A percentile compares a stretch with the other conserved stretches of the same genome.
These are phyloP conservation scores for Mechanitis mazaeus DNA, from an alignment of 2,888 invertebrate genomes.

Conservation along the genomic window DNA sequence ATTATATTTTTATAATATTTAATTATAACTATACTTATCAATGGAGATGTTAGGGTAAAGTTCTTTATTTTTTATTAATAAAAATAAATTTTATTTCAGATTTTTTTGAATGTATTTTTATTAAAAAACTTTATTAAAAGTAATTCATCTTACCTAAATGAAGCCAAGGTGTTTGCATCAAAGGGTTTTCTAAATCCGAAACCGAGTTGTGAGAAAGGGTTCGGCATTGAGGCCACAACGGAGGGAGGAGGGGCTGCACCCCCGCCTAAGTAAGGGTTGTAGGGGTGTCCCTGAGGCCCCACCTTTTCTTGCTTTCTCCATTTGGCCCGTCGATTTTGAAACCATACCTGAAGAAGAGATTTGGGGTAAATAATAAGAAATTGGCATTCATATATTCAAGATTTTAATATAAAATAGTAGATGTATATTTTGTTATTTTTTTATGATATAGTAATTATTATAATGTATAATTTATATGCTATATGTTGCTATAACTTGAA, in stretches of 20 bases:
- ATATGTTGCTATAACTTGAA: too few relatives aligned
- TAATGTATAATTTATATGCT: too few relatives aligned
- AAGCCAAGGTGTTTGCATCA: constrained; percentile 80
- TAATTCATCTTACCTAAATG: constrained; percentile 77
- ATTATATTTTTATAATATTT: background rate
- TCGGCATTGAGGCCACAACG: constrained; percentile 85
- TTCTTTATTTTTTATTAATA: too few relatives aligned
- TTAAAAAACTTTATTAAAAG: background rate
- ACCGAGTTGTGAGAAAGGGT: constrained; percentile 87
- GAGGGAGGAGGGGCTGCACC: constrained; percentile 81
- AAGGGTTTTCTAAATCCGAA: constrained; percentile 86
- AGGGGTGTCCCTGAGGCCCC: constrained; percentile 92
- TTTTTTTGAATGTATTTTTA: background rate
- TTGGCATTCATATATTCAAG: too few relatives aligned
- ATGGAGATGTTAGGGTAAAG: too few relatives aligned
- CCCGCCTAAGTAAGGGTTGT: constrained; percentile 87
- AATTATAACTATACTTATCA: too few relatives aligned
- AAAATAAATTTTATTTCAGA: too few relatives aligned
- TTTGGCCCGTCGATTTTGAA: constrained; percentile 93
- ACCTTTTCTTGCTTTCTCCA: constrained; percentile 96
- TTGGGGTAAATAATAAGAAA: too few relatives aligned
- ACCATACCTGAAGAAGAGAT: constrained; percentile 85
- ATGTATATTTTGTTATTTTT: too few relatives aligned
- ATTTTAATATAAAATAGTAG: too few relatives aligned
- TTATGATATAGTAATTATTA: too few relatives aligned